phyloP scores from a whole-genome alignment of 2,888 invertebrate species.

The Xanthia togata region DNA sequence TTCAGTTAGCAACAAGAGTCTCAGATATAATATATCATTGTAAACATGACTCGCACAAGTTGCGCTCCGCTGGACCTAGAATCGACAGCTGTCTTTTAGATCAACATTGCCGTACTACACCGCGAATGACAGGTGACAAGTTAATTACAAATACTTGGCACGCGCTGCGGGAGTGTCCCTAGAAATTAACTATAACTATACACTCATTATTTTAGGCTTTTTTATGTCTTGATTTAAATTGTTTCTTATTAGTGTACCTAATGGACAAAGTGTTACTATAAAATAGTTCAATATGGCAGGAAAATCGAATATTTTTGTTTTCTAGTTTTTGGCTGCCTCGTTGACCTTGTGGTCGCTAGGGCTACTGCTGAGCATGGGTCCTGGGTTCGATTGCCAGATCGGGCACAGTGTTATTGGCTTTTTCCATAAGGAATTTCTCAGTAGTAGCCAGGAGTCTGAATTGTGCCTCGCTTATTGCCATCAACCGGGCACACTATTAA shows the following conservation, averaged over 20 bases:
- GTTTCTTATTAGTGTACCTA: background rate
- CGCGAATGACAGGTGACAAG: constrained; percentile 51
- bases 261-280: background rate
- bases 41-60: constrained; percentile 22
- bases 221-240: constrained; percentile 6
- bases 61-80: constrained; percentile 17
- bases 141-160: constrained; percentile 58
- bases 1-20: constrained; percentile 30
- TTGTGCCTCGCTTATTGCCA: too few species aligned
- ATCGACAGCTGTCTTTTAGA: constrained; percentile 54
- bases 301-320: background rate
- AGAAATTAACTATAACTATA: constrained; percentile 34
- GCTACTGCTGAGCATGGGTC: too few species aligned
- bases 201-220: background rate
- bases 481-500: too few species aligned
- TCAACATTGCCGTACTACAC: constrained; percentile 33
- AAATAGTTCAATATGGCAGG: background rate
- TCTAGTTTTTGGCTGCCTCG: background rate
- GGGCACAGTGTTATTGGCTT: background rate
- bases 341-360: too few species aligned
- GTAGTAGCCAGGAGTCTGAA: background rate
- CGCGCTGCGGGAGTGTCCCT: constrained; percentile 9
- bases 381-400: background rate
- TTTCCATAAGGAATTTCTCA: background rate
- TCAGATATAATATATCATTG: background rate